These are phyloP conservation scores for Aptenodytes forsteri DNA, from an alignment of 2,113 vertebrate species.

Conservation along the genomic window DNA sequence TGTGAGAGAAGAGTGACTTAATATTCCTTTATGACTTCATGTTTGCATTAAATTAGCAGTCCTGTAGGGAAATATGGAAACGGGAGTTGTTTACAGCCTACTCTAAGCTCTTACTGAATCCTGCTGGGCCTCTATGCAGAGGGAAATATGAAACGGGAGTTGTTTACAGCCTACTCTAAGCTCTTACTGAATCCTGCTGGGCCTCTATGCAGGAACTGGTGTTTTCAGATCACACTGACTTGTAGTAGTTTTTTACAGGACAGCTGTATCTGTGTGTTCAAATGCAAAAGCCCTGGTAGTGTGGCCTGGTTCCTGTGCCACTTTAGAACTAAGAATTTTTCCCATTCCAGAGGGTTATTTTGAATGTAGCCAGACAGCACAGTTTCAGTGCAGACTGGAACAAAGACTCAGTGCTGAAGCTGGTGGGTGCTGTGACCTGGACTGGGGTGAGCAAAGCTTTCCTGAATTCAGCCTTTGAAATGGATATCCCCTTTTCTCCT, in stretches of 20 bases:
- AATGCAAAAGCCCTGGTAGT: not conserved
- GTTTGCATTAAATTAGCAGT: not conserved
- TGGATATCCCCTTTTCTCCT: not conserved
- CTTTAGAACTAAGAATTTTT: not conserved
- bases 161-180: not conserved
- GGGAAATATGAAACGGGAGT: not conserved
- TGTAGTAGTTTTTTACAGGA: not conserved
- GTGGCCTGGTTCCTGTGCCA: not conserved
- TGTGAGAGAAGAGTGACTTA: not conserved
- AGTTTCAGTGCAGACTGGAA: not conserved
- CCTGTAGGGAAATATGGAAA: not conserved
- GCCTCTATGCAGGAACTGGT: accelerated
- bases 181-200: not conserved
- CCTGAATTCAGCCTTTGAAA: not conserved
- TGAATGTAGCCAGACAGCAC: not conserved
- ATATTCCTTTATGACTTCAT: not conserved
- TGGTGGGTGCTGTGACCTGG: not conserved
- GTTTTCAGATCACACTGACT: not conserved
- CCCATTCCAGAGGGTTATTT: not conserved
- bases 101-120: not conserved
- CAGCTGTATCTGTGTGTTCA: not conserved
- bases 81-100: not conserved
- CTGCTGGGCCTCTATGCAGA: accelerated
- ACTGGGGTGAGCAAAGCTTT: not conserved
- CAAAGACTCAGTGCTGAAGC: not conserved